Conservation (phyloP, 2,797 vertebrate species). For the Helarctos malayanus region DNA sequence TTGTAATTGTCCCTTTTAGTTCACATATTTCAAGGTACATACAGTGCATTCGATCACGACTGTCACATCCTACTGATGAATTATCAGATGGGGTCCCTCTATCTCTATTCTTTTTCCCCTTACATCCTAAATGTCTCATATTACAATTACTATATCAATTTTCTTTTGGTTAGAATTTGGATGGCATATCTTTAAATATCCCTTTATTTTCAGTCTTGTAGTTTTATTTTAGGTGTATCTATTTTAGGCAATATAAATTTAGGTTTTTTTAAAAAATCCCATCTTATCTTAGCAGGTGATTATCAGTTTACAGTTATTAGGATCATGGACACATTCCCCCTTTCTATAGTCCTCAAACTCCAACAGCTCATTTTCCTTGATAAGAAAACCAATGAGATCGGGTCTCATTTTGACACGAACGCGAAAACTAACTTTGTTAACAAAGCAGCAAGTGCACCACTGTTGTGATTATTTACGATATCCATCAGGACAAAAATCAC, state of each 20-base stretch:
- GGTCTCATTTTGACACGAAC: slow-evolving; percentile 50
- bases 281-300: not conserved
- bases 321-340: not conserved
- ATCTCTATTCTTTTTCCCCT: not conserved
- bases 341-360: slow-evolving; percentile 7
- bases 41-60: not conserved
- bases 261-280: slow-evolving; percentile 7
- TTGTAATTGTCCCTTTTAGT: not conserved
- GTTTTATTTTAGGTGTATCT: not conserved
- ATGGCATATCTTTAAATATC: not conserved
- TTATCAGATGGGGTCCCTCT: not conserved
- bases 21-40: not conserved
- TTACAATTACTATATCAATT: not conserved
- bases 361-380: slow-evolving; percentile 3
- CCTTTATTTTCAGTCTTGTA: not conserved
- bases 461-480: not conserved
- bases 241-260: not conserved
- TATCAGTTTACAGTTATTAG: not conserved
- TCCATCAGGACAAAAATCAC: slow-evolving; percentile 4
- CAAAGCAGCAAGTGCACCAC: not conserved
- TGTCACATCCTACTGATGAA: not conserved
- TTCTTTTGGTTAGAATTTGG: not conserved
- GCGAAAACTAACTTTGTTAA: not conserved
- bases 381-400: not conserved
- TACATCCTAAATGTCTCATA: not conserved